Percentiles rank a stretch among this genome's conserved stretches.
phyloP scores from a whole-genome alignment of 1,140 invertebrate species.

The Microplitis demolitor region DNA sequence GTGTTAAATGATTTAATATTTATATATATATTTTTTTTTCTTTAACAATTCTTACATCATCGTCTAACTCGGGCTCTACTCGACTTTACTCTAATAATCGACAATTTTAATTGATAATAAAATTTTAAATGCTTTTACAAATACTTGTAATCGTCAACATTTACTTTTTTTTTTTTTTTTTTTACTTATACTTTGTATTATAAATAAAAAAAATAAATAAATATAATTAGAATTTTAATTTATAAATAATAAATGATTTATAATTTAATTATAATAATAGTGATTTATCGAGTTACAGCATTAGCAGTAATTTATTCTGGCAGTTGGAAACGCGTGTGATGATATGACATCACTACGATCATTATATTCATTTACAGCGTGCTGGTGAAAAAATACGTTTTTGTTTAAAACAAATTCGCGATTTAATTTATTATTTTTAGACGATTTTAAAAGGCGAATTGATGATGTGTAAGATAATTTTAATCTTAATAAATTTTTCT shows the following conservation, averaged over 20 bases:
- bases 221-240: background rate
- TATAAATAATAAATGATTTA: too few species aligned
- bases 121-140: background rate
- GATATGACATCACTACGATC: background rate
- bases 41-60: slow-evolving; percentile 4
- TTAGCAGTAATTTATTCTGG: slow-evolving; percentile 3
- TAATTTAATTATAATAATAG: too few species aligned
- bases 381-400: slow-evolving; percentile 3
- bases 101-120: too few species aligned
- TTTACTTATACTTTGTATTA: too few species aligned
- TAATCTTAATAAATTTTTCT: background rate
- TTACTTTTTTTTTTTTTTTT: background rate
- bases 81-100: too few species aligned
- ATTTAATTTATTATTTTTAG: too few species aligned
- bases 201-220: background rate
- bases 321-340: slow-evolving; percentile 12
- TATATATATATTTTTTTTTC: slow-evolving; percentile 12
- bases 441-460: background rate
- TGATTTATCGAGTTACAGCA: too few species aligned
- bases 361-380: background rate
- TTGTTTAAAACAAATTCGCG: background rate
- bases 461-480: too few species aligned
- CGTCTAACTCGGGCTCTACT: too few species aligned
- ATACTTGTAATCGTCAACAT: background rate
- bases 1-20: slow-evolving; percentile 6